Evolutionary conservation across 2,888 invertebrate species (phyloP).

Genomic region (Hymenopus coronatus): DNA sequence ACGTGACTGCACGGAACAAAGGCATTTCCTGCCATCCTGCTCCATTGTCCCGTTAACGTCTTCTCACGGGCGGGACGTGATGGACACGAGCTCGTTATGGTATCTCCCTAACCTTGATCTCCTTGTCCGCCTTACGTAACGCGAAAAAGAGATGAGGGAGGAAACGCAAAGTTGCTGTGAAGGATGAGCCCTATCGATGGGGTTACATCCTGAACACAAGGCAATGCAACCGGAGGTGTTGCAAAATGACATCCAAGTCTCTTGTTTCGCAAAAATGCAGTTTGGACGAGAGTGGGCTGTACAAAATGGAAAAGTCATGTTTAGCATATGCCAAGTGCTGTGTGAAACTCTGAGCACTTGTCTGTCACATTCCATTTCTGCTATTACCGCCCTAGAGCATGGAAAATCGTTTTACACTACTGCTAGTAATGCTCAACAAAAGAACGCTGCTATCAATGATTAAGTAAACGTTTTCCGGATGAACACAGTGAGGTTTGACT

Average conservation of each 20-base stretch:
- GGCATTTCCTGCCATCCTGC: neutral
- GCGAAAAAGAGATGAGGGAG: neutral
- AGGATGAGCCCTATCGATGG: neutral
- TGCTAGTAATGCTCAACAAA: too few relatives aligned
- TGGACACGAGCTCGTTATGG: neutral
- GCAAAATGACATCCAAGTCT: neutral
- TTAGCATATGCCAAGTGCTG: too few relatives aligned
- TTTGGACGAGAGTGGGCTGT: neutral
- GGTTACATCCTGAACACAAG: neutral
- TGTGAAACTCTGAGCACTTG: too few relatives aligned
- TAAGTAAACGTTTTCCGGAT: too few relatives aligned
- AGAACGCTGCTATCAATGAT: too few relatives aligned
- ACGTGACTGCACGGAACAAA: slow-evolving; percentile 15
- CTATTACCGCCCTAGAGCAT: too few relatives aligned
- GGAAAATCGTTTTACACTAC: too few relatives aligned
- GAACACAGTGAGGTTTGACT: too few relatives aligned
- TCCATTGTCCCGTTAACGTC: slow-evolving; percentile 16
- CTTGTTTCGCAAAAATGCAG: neutral
- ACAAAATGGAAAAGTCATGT: neutral
- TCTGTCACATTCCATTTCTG: too few relatives aligned
- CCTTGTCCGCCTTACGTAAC: neutral
- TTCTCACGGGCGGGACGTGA: neutral
- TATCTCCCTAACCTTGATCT: neutral
- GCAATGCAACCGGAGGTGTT: neutral
- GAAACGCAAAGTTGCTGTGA: neutral